Conservation (phyloP, 2,113 vertebrate species). For the Ranitomeya imitator region DNA sequence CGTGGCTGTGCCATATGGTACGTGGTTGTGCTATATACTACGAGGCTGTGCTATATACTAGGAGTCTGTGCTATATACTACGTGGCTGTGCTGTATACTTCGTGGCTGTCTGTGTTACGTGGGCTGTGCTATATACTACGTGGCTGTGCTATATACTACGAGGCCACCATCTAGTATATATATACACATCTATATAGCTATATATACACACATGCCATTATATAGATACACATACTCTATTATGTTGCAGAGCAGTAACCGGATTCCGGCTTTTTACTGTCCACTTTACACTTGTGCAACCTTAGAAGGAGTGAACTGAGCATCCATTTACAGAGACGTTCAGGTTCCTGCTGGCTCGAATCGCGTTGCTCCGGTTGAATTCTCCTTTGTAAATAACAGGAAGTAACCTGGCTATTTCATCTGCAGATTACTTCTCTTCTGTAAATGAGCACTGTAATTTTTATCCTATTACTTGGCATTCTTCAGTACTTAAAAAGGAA, state of each 20-base stretch:
- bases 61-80: too few relatives aligned
- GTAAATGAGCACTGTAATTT: conserved; percentile 50
- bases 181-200: too few relatives aligned
- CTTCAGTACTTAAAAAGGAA: conserved; percentile 29
- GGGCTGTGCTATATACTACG: too few relatives aligned
- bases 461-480: conserved; percentile 49
- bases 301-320: neutral
- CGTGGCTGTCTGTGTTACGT: too few relatives aligned
- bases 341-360: neutral
- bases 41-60: too few relatives aligned
- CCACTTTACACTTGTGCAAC: neutral
- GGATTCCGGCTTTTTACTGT: neutral
- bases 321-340: neutral
- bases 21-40: too few relatives aligned
- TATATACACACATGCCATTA: too few relatives aligned
- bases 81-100: too few relatives aligned
- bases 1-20: too few relatives aligned
- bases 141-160: too few relatives aligned
- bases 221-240: neutral
- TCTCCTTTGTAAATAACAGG: conserved; percentile 30
- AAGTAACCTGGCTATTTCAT: conserved; percentile 28
- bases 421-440: conserved; percentile 42
- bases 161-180: too few relatives aligned
- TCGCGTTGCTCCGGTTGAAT: conserved; percentile 15
- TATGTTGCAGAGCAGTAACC: neutral